Percentiles rank a stretch among this genome's conserved stretches.
Conservation (phyloP, 2,888 invertebrate genomes). For the Noctua fimbriata region DNA sequence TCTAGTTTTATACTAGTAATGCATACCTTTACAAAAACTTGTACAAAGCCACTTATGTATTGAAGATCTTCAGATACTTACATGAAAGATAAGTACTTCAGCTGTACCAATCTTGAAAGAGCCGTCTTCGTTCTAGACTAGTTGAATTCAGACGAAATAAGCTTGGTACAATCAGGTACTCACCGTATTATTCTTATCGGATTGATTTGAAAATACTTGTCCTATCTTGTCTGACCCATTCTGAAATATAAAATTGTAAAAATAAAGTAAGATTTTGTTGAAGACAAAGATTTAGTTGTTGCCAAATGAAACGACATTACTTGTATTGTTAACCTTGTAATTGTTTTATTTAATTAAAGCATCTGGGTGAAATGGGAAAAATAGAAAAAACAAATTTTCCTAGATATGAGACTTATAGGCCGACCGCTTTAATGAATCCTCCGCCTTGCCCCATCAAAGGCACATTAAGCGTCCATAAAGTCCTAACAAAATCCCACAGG, state of each 20-base stretch:
- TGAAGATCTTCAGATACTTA: not conserved
- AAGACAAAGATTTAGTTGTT: not conserved
- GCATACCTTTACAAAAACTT: not conserved
- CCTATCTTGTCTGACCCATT: not conserved
- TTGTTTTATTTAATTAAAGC: too few relatives aligned
- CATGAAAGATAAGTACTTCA: not conserved
- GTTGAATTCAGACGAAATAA: constrained; percentile 11
- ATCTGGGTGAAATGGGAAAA: too few relatives aligned
- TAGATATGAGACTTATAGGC: too few relatives aligned
- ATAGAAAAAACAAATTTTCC: too few relatives aligned
- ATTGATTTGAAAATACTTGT: not conserved
- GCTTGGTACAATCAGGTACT: constrained; percentile 7
- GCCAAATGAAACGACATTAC: not conserved
- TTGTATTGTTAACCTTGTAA: too few relatives aligned
- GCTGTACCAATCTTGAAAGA: constrained; percentile 3
- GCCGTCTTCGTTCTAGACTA: not conserved
- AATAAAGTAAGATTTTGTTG: not conserved
- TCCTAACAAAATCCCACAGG: too few relatives aligned
- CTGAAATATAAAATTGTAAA: not conserved
- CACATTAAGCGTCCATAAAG: too few relatives aligned
- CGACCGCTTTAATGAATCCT: too few relatives aligned
- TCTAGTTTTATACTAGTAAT: not conserved
- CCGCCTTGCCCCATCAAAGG: too few relatives aligned
- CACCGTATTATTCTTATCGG: not conserved
- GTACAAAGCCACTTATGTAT: not conserved